Percentiles rank a stretch among this genome's conserved stretches.
Evolutionary conservation across 1,140 invertebrate species (phyloP).

Genomic region (Stegodyphus dumicola): DNA sequence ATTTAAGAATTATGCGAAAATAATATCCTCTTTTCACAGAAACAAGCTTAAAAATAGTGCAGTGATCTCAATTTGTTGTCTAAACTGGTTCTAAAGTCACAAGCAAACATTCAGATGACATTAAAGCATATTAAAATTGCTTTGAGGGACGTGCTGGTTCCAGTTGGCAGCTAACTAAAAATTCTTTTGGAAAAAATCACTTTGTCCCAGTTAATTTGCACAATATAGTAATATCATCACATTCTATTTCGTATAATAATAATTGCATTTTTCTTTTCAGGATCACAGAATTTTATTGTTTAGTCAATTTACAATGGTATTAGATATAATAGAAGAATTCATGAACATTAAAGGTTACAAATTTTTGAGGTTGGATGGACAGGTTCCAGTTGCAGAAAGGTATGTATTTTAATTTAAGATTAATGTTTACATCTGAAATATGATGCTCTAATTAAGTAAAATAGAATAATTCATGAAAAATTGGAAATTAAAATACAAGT

Average conservation of each 20-base stretch:
- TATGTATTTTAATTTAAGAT: conserved; percentile 11
- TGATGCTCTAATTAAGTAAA: too few relatives aligned
- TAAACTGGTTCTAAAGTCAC: too few relatives aligned
- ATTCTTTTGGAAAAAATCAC: background rate
- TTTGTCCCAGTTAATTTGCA: background rate
- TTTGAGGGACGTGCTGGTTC: background rate
- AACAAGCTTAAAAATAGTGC: too few relatives aligned
- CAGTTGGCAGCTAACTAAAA: background rate
- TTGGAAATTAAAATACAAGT: too few relatives aligned
- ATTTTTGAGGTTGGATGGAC: conserved; percentile 80
- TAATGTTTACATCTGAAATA: background rate
- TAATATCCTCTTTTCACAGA: too few relatives aligned
- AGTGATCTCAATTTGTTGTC: too few relatives aligned
- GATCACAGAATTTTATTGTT: conserved; percentile 86
- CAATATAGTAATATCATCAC: background rate
- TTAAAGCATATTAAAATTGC: background rate
- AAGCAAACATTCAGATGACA: too few relatives aligned
- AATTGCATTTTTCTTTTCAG: conserved; percentile 26
- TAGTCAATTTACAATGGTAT: conserved; percentile 97
- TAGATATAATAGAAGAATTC: conserved; percentile 84
- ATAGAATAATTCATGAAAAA: too few relatives aligned
- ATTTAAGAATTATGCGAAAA: too few relatives aligned
- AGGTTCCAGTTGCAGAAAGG: conserved; percentile 87
- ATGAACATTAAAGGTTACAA: conserved; percentile 51
- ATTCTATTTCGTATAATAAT: background rate